Evolutionary conservation across 2,888 invertebrate species (phyloP).

Genomic region (Drosophila tanythrix): DNA sequence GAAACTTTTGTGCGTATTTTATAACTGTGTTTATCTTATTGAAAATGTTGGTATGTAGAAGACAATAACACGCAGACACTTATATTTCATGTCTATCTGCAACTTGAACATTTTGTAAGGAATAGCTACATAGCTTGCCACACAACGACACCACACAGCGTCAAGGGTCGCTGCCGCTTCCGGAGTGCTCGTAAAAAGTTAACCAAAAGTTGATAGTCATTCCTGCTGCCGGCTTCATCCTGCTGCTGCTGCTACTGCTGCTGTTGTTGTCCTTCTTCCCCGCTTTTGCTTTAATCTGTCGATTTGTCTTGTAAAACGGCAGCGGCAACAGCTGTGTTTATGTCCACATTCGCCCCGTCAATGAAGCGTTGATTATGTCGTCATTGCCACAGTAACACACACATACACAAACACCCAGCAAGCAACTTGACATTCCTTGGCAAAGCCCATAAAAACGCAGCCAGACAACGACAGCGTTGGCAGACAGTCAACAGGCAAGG

Average conservation of each 20-base stretch:
- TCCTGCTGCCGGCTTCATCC: slow-evolving; percentile 1
- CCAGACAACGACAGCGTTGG: slow-evolving; percentile 26
- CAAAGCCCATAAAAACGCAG: slow-evolving; percentile 69
- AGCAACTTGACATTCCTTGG: slow-evolving; percentile 53
- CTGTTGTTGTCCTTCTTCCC: neutral
- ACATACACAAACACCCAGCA: slow-evolving; percentile 16
- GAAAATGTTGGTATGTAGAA: neutral
- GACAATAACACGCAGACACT: neutral
- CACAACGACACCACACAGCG: slow-evolving; percentile 1
- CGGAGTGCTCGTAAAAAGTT: slow-evolving; percentile 51
- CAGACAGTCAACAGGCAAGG: slow-evolving; percentile 22
- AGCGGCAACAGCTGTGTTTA: slow-evolving; percentile 55
- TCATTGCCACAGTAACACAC: slow-evolving; percentile 49
- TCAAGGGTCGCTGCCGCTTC: neutral
- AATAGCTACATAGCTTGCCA: slow-evolving; percentile 15
- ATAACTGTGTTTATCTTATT: neutral
- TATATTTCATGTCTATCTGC: neutral
- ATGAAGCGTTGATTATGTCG: slow-evolving; percentile 77
- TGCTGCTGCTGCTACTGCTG: slow-evolving; percentile 1
- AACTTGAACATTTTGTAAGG: slow-evolving; percentile 7
- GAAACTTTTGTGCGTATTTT: neutral
- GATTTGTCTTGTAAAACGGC: slow-evolving; percentile 54
- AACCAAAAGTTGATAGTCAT: slow-evolving; percentile 47
- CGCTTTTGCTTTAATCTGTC: slow-evolving; percentile 36
- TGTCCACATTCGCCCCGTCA: slow-evolving; percentile 61